Conservation (phyloP, 1,140 invertebrate genomes). For the Metaphire vulgaris region DNA sequence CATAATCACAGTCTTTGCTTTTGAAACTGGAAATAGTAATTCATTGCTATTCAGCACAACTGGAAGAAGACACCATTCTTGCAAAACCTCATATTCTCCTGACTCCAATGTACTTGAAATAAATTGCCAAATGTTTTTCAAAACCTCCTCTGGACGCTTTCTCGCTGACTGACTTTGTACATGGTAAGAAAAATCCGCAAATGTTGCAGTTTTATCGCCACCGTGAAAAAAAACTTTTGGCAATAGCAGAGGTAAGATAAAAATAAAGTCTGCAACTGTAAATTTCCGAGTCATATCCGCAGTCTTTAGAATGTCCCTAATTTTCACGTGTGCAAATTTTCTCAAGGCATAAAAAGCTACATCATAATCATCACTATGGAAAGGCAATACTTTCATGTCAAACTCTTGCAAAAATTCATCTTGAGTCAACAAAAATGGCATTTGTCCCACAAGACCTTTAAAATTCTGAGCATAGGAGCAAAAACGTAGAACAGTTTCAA, state of each 20-base stretch:
- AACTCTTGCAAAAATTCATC: background rate
- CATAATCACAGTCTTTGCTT: background rate
- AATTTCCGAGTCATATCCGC: background rate
- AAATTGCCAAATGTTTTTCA: background rate
- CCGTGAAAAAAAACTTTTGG: background rate
- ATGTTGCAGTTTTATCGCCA: background rate
- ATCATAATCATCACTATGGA: background rate
- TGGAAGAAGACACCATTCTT: background rate
- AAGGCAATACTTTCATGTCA: background rate
- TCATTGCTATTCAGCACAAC: background rate
- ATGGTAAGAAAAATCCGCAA: background rate
- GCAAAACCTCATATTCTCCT: background rate
- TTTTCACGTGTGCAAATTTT: background rate
- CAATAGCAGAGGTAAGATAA: background rate
- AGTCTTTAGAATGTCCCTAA: background rate
- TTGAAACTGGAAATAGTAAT: background rate
- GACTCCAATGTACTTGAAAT: background rate
- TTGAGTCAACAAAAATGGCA: background rate
- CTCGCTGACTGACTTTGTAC: background rate
- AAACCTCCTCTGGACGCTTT: background rate
- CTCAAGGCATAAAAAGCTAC: background rate
- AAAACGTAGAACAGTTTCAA: background rate
- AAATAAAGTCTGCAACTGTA: background rate
- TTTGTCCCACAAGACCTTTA: background rate
- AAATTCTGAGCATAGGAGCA: background rate